These are phyloP conservation scores for Steatornis caripensis DNA, from an alignment of 2,113 vertebrate genomes.

Conservation along the genomic window DNA sequence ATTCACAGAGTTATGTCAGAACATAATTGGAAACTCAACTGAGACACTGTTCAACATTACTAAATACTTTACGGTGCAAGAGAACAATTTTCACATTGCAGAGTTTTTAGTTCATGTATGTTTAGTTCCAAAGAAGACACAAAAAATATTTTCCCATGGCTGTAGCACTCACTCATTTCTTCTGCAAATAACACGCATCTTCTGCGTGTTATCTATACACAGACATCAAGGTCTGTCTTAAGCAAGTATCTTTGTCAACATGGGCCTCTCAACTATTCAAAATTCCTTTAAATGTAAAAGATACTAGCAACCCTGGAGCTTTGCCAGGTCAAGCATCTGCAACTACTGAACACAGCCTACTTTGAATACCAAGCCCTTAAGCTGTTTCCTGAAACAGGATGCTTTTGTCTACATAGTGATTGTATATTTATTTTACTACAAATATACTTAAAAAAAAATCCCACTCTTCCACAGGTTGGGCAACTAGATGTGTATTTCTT, in stretches of 20 bases:
- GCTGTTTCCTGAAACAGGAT: slow-evolving; percentile 49
- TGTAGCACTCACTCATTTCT: not conserved
- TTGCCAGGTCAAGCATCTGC: slow-evolving; percentile 15
- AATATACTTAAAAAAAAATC: not conserved
- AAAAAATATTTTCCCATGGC: not conserved
- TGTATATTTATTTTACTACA: slow-evolving; percentile 7
- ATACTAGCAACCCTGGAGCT: not conserved
- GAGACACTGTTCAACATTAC: not conserved
- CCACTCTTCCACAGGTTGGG: not conserved
- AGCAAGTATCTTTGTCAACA: not conserved
- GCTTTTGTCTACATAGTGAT: slow-evolving; percentile 25
- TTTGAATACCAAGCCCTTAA: not conserved
- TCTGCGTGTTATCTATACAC: not conserved
- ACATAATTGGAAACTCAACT: not conserved
- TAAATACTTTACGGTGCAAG: not conserved
- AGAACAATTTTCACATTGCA: not conserved
- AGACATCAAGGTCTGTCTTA: not conserved
- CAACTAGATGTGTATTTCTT: not conserved
- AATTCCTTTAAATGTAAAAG: not conserved
- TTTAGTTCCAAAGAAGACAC: not conserved
- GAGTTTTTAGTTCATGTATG: not conserved
- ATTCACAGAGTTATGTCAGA: not conserved
- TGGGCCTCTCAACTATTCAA: not conserved
- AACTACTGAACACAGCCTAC: not conserved
- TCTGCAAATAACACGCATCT: not conserved